These are phyloP conservation scores for Crossaster papposus DNA, from an alignment of 53 echinoderm and acorn worm species.

Conservation along the genomic window DNA sequence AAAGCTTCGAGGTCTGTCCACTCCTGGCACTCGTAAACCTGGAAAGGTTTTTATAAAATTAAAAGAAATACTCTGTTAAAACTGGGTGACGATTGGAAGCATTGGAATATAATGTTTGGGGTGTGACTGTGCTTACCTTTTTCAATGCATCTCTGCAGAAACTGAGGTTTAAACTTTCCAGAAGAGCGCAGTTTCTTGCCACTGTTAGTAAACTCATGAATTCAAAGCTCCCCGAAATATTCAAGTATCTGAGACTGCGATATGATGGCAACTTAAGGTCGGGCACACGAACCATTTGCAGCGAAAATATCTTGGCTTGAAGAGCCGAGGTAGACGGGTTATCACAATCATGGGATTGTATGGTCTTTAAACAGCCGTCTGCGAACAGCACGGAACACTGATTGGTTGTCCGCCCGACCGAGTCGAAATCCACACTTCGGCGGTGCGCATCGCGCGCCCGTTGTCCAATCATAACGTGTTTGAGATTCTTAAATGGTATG, in stretches of 20 bases:
- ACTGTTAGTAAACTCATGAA: slow-evolving; percentile 17
- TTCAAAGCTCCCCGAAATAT: slow-evolving; percentile 41
- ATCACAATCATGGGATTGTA: not conserved
- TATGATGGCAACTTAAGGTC: slow-evolving; percentile 11
- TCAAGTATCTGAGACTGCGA: slow-evolving; percentile 39
- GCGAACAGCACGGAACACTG: slow-evolving; percentile 28
- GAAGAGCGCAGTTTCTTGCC: slow-evolving; percentile 21
- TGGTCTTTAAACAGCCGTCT: slow-evolving; percentile 25
- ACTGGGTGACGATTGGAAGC: not conserved
- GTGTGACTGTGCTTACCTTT: not conserved
- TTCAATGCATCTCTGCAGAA: slow-evolving; percentile 43
- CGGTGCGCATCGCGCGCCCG: not conserved
- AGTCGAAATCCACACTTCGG: slow-evolving; percentile 14
- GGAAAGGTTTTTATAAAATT: no score
- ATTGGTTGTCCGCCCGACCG: slow-evolving; percentile 5
- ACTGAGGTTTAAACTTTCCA: slow-evolving; percentile 42
- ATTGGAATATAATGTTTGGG: no score
- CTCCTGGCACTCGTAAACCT: slow-evolving; percentile 32
- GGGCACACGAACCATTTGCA: slow-evolving; percentile 19
- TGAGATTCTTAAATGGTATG: slow-evolving; percentile 25
- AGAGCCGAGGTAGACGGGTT: not conserved
- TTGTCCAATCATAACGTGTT: slow-evolving; percentile 37
- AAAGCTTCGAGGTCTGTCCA: slow-evolving; percentile 49
- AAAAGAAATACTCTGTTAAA: not conserved
- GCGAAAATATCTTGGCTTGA: slow-evolving; percentile 2